Evolutionary conservation across 2,113 vertebrate genomes (phyloP), one percentile per base, ranked within the genome.

Genomic region (Oryzias celebensis): DNA sequence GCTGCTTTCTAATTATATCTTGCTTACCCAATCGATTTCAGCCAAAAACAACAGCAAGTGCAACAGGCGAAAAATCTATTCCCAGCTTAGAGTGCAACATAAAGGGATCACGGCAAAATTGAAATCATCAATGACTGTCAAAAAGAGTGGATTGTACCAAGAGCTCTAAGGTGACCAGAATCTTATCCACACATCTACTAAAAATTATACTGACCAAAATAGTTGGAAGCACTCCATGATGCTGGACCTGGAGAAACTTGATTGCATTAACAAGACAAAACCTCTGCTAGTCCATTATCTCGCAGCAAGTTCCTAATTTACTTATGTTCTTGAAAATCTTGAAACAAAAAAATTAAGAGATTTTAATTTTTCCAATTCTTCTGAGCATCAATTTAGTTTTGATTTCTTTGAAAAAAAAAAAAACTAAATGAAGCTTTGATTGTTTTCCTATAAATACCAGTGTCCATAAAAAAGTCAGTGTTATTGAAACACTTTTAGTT

Each of bases 41-140:
- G 73, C 68, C 83, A 79, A 73, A 77, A 86, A 85, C 67, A 85
- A 81, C 53, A 65, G 69, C 76, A 72, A 85, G 67, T 68, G 64
- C 78, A 85, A 88, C 80, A 73, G 68, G 73, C 72, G 7, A 73
- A 24, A 80, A 89, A 89, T 87, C 82, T 79, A 81, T 88, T 78
- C 71, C 61, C 53, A 58, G 82, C 54, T 65, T 52, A 48, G 59
- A 26, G 58, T 52, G 14, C 48, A 57, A 71, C 52, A 50, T 73
- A 66, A 63, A 76, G 66, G 76, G 84, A 84, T 85, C 66, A 65
- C 24, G 28, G 54, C 65, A 73, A 84, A 88, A 83, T 84, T 85
- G 75, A 73, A 84, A 79, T 78, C 82, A 83, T 85, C 83, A 85
- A 84, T 77, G 85, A 85, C 67, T 69, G 64, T 85, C 79, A 85